These are phyloP conservation scores for Caenorhabditis inopinata DNA, from an alignment of 1,140 invertebrate genomes.

Conservation along the genomic window DNA sequence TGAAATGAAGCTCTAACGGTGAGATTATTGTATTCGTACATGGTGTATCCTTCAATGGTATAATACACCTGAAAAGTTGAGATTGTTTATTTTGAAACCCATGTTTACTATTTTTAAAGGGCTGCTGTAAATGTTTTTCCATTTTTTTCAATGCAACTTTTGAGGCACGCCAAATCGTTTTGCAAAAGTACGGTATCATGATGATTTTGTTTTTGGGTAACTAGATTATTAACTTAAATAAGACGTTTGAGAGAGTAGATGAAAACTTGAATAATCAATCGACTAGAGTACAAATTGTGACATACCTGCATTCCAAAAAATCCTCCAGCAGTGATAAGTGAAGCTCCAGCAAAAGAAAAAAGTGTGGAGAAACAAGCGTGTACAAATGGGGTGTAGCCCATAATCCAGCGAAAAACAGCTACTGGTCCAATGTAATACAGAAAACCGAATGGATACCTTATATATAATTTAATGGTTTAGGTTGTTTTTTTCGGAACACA, in stretches of 20 bases:
- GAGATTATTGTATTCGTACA: slow-evolving; percentile 47
- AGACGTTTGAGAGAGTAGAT: too few relatives aligned
- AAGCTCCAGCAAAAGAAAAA: slow-evolving; percentile 32
- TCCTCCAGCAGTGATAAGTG: slow-evolving; percentile 20
- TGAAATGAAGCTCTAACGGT: slow-evolving; percentile 31
- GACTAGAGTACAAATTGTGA: neutral
- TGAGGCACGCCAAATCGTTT: neutral
- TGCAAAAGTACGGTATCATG: neutral
- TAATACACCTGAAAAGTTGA: slow-evolving; percentile 42
- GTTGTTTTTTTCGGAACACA: too few relatives aligned
- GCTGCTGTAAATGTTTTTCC: too few relatives aligned
- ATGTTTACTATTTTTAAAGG: too few relatives aligned
- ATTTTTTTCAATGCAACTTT: neutral
- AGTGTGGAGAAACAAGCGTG: neutral
- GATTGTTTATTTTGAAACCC: too few relatives aligned
- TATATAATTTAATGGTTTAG: too few relatives aligned
- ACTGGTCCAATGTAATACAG: slow-evolving; percentile 43
- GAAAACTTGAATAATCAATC: too few relatives aligned
- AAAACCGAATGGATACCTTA: slow-evolving; percentile 38
- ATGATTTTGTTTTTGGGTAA: too few relatives aligned
- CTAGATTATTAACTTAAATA: too few relatives aligned
- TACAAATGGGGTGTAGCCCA: slow-evolving; percentile 25
- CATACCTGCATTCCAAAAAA: slow-evolving; percentile 45
- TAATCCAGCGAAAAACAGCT: slow-evolving; percentile 38
- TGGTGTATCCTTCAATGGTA: slow-evolving; percentile 43